Conservation (phyloP, 2,888 invertebrate species). For the Blastobasis lacticolella region DNA sequence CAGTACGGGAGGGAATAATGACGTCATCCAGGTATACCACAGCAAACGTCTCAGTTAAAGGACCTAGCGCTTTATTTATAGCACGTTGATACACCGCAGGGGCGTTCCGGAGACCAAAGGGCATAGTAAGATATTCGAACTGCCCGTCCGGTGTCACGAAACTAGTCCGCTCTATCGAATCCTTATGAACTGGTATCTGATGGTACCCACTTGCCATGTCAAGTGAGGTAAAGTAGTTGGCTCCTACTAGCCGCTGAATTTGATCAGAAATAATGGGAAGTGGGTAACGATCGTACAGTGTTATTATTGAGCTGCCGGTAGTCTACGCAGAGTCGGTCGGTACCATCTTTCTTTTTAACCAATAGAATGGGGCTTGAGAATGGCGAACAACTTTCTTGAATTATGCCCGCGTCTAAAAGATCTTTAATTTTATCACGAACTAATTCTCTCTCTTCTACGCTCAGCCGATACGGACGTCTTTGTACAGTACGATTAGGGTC, state of each 20-base stretch:
- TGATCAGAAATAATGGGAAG: constrained; percentile 12
- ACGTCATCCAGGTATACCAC: constrained; percentile 17
- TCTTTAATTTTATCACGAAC: not conserved
- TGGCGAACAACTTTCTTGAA: constrained; percentile 10
- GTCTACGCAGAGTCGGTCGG: constrained; percentile 11
- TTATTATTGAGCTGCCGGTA: constrained; percentile 12
- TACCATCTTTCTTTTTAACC: constrained; percentile 10
- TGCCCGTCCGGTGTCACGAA: constrained; percentile 6
- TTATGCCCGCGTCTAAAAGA: constrained; percentile 1
- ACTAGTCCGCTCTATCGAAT: constrained; percentile 8
- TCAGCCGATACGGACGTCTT: constrained; percentile 9
- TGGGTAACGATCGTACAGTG: constrained; percentile 11
- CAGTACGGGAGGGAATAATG: constrained; percentile 1
- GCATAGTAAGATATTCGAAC: constrained; percentile 13
- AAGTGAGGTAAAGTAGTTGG: not conserved
- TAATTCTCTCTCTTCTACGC: constrained; percentile 1
- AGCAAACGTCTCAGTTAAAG: constrained; percentile 6
- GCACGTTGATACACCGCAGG: constrained; percentile 13
- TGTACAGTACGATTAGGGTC: constrained; percentile 7
- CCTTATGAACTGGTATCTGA: not conserved
- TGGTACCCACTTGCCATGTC: constrained; percentile 9
- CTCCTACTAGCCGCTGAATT: constrained; percentile 3
- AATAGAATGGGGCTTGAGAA: constrained; percentile 11
- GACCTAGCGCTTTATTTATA: constrained; percentile 14
- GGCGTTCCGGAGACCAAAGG: constrained; percentile 11